These are phyloP conservation scores for Pelmatolapia mariae DNA, from an alignment of 2,113 vertebrate genomes.

Conservation along the genomic window DNA sequence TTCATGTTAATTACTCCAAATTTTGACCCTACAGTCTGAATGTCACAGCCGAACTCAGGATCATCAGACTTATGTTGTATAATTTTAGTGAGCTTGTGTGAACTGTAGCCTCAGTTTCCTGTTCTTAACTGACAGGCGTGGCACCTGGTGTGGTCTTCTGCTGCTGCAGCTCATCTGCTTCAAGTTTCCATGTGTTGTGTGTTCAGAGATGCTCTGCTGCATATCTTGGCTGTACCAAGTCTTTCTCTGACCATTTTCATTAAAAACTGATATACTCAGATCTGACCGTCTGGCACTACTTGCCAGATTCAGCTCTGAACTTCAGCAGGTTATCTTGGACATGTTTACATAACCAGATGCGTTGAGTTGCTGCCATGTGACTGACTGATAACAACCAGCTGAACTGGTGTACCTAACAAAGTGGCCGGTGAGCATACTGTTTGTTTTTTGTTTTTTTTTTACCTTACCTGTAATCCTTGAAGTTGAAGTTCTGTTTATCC, in stretches of 20 bases:
- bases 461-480: background rate
- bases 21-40: background rate
- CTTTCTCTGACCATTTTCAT: background rate
- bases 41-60: background rate
- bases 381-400: background rate
- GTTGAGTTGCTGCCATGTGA: background rate
- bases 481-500: background rate
- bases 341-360: background rate
- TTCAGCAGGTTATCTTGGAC: background rate
- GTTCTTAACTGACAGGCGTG: background rate
- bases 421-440: background rate
- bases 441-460: background rate
- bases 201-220: background rate
- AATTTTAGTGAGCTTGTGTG: background rate
- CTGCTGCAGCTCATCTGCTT: background rate
- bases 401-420: background rate
- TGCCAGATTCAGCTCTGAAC: background rate
- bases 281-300: rapidly evolving
- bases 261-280: background rate
- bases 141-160: background rate
- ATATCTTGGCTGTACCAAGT: background rate
- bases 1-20: background rate
- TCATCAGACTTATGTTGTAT: background rate
- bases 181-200: background rate
- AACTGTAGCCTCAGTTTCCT: background rate